Evolutionary conservation across 2,113 vertebrate species (phyloP), one percentile per base, ranked within the genome.

Genomic region (Sinocyclocheilus anophthalmus): DNA sequence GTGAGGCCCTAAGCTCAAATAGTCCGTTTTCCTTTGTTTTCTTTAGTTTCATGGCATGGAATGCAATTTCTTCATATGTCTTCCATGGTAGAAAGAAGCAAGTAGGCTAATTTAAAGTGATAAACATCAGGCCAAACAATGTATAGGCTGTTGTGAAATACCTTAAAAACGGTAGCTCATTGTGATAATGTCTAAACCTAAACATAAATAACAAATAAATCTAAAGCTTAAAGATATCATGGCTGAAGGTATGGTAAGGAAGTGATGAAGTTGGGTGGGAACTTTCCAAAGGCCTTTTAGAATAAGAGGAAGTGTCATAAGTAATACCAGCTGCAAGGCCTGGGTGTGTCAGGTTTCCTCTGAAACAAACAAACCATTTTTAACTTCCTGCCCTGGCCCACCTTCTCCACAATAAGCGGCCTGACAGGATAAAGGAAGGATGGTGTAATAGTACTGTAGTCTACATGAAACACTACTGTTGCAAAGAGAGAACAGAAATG

Each of bases 311-410:
- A 95, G 93, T 94, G 94, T 94, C 91, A 92, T 93, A 93, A 95
- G 93, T 95, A 94, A 94, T 94, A 94, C 91, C 91, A 92, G 93
- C 93, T 94, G 94, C 93, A 94, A 94, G 93, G 92, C 88, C 92
- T 94, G 95, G 95, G 95, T 94, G 95, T 94, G 95, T 94, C 94
- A 89, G 89, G 91, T 93, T 95, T 95, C 93, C 94, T 94, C 91
- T 95, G 94, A 95, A 95, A 95, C 94, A 95, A 95, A 95, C 95
- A 95, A 95, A 94, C 94, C 93, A 94, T 94, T 95, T 95, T 94
- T 94, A 92, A 95, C 94, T 95, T 95, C 95, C 94, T 95, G 93
- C 90, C 87, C 87, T 90, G 91, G 92, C 92, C 93, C 91, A 93
- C 93, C 89, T 91, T 92, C 88, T 87, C 92, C 92, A 94, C 92